Evolutionary conservation across 2,797 vertebrate species (phyloP), one percentile per base, ranked within the genome.

Genomic region (Dicrostonyx torquatus): DNA sequence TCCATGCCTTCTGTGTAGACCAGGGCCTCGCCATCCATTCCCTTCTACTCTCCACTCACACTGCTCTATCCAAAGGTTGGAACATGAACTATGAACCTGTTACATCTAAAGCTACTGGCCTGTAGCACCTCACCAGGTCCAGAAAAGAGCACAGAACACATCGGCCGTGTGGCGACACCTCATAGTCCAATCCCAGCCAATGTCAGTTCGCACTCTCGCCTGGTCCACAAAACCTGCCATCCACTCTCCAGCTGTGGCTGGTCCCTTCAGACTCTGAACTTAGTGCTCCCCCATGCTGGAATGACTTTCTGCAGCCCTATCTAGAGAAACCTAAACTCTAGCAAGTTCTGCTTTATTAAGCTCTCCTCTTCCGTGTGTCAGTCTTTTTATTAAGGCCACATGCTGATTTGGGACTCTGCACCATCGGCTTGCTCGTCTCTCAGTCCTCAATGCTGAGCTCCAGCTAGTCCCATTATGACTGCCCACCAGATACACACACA

Each of bases 401-500:
- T 26, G n/a, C 62, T 77, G 80, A 26, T 31, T 3, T 1, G 40
- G 34, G 24, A 24, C 72, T 75, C 29, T 45, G n/a, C 3, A 0
- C 31, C 1, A 8, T 15, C 12, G 64, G 34, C 20, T 2, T 11
- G 0, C 4, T 15, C 6, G 2, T 10, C 50, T 43, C 43, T 58
- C 17, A 5, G 2, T 29, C 20, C 37, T 62, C 48, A 48, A 22
- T 0, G 43, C 20, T 1, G 0, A 37, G 8, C 64, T 87, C n/a
- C 48, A 48, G 31, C 60, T 13, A 11, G 0, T 11, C 18, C 26
- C 45, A 6, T 0, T 26, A 6, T 2, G 5, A 75, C 37, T 17
- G 3, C 14, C 73, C 9, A 2, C 5, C 2, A 18, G 48, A 43
- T 0, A 5, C 45, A 20, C 4, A 15, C 2, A 31, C 11, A n/a